Conservation (phyloP, 2,113 vertebrate species). For the Hydrolagus affinis region DNA sequence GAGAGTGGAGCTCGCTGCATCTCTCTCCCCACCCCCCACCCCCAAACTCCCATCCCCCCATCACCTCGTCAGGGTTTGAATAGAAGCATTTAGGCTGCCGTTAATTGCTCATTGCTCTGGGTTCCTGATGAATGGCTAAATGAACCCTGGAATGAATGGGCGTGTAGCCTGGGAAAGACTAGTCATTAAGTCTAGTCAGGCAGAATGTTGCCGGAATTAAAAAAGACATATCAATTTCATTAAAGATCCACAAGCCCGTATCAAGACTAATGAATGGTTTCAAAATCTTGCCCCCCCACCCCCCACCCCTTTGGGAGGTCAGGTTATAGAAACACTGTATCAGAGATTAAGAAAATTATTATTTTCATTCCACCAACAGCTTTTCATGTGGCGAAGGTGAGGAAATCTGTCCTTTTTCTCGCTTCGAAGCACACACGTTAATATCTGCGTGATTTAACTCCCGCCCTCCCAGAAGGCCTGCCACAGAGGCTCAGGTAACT, state of each 20-base stretch:
- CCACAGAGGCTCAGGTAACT: not conserved
- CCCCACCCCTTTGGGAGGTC: not conserved
- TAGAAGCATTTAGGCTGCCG: conserved; percentile 15
- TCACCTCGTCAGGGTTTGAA: not conserved
- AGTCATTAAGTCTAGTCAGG: conserved; percentile 32
- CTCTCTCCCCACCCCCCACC: not conserved
- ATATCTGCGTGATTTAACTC: not conserved
- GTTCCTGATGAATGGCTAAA: conserved; percentile 20
- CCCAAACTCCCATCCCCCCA: not conserved
- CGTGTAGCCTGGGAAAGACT: conserved; percentile 21
- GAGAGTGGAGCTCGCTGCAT: not conserved
- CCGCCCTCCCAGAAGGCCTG: not conserved
- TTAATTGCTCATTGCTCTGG: conserved; percentile 18
- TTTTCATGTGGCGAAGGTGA: not conserved
- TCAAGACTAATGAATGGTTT: conserved; percentile 27
- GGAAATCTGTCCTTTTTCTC: not conserved
- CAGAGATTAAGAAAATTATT: not conserved
- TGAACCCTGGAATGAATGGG: conserved; percentile 25
- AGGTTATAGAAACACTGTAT: not conserved
- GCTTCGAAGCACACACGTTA: not conserved
- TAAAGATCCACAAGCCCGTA: conserved; percentile 13
- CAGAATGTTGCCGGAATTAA: conserved; percentile 21
- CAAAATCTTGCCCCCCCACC: not conserved
- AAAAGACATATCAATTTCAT: conserved; percentile 31
- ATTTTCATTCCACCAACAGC: not conserved